Conservation (phyloP, 2,888 invertebrate species). For the Trissolcus brochymenae region DNA sequence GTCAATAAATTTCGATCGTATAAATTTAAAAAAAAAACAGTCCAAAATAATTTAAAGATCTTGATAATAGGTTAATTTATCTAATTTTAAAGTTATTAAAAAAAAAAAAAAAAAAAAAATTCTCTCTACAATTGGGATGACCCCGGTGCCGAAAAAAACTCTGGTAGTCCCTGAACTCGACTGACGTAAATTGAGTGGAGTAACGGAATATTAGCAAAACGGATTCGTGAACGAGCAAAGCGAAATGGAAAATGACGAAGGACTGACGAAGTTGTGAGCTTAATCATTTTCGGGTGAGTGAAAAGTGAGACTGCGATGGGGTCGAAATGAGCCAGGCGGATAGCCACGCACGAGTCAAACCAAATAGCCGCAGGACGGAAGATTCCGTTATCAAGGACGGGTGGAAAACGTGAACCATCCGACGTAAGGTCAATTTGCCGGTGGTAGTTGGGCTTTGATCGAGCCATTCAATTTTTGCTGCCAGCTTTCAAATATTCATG, state of each 20-base stretch:
- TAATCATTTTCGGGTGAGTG: conserved; percentile 29
- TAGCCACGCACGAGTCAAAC: conserved; percentile 16
- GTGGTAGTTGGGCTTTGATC: conserved; percentile 35
- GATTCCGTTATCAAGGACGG: conserved; percentile 38
- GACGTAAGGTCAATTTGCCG: conserved; percentile 44
- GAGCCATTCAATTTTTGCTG: conserved; percentile 45
- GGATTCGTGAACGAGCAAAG: not conserved
- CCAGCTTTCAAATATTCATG: conserved; percentile 46
- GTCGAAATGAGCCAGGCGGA: conserved; percentile 35
- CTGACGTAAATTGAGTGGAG: too few species aligned
- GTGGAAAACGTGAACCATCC: conserved; percentile 14
- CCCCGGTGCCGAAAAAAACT: too few species aligned
- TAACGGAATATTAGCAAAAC: conserved; percentile 9
- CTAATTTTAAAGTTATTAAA: too few species aligned
- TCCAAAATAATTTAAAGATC: too few species aligned
- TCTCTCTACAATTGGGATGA: too few species aligned
- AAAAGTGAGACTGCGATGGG: conserved; percentile 32
- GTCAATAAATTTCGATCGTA: too few species aligned
- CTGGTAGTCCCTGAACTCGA: too few species aligned
- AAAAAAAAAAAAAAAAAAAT: too few species aligned
- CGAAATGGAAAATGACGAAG: conserved; percentile 14
- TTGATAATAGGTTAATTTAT: too few species aligned
- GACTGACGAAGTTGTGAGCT: conserved; percentile 26
- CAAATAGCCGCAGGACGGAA: conserved; percentile 38
- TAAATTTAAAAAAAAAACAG: too few species aligned